phyloP scores from a whole-genome alignment of 1,140 invertebrate genomes.

The Galleria mellonella region DNA sequence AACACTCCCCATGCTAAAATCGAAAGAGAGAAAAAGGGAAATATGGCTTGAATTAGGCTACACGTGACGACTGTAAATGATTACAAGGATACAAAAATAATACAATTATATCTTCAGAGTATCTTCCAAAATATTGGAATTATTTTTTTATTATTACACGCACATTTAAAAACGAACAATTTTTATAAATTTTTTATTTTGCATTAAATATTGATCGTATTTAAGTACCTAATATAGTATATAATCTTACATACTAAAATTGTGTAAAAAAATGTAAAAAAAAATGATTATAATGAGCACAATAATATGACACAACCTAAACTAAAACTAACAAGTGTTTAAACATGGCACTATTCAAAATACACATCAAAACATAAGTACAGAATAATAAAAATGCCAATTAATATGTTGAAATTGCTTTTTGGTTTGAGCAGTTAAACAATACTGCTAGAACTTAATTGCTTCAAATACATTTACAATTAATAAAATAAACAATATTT shows the following conservation, averaged over 20 bases:
- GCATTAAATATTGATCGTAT: not conserved
- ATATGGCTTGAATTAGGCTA: no score
- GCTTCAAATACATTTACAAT: not conserved
- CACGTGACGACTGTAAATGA: no score
- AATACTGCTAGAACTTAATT: not conserved
- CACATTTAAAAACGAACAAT: not conserved
- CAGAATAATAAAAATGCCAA: not conserved
- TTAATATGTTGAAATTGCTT: not conserved
- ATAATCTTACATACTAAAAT: not conserved
- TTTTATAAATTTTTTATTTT: not conserved
- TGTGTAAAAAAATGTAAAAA: not conserved
- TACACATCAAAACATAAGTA: no score
- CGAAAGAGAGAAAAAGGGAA: no score
- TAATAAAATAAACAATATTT: no score
- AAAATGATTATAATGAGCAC: not conserved
- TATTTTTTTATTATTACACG: no score
- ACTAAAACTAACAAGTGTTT: slow-evolving; percentile 20
- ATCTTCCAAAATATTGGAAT: no score
- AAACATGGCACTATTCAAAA: slow-evolving; percentile 27
- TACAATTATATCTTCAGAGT: no score
- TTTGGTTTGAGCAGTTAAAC: no score
- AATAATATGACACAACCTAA: slow-evolving; percentile 3
- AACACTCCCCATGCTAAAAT: no score
- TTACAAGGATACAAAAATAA: no score
- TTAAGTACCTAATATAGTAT: no score